Evolutionary conservation across 2,113 vertebrate genomes (phyloP).

Genomic region (Alectura lathami): DNA sequence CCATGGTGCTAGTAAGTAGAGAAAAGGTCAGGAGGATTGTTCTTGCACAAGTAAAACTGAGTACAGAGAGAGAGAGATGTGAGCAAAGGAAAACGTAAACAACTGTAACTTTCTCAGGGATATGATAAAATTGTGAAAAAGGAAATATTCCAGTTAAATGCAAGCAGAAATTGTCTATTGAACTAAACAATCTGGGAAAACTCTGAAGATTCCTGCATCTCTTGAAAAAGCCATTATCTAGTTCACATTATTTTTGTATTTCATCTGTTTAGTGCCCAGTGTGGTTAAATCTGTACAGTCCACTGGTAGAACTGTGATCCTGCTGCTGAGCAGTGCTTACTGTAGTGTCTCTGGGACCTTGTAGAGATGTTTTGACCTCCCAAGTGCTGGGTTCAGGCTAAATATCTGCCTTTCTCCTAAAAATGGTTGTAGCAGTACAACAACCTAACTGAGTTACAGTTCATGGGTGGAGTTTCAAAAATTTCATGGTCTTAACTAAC

Average conservation of each 20-base stretch:
- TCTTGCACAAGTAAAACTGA: not conserved
- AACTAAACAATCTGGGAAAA: not conserved
- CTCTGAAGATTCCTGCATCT: not conserved
- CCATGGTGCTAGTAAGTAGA: not conserved
- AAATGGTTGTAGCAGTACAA: not conserved
- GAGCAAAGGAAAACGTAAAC: not conserved
- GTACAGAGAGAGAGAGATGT: not conserved
- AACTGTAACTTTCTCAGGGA: not conserved
- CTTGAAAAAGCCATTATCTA: not conserved
- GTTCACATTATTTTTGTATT: rapidly evolving
- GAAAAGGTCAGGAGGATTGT: not conserved
- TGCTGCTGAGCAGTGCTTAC: not conserved
- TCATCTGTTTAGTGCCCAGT: rapidly evolving
- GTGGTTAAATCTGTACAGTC: not conserved
- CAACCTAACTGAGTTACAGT: not conserved
- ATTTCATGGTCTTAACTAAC: not conserved
- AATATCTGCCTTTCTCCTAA: not conserved
- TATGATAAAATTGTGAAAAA: not conserved
- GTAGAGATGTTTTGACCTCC: not conserved
- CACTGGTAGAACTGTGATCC: not conserved
- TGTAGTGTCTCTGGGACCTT: not conserved
- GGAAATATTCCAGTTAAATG: not conserved
- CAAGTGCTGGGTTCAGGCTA: not conserved
- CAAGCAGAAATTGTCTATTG: not conserved
- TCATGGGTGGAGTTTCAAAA: not conserved